phyloP scores from a whole-genome alignment of 2,888 invertebrate species.

The Cosmia trapezina region DNA sequence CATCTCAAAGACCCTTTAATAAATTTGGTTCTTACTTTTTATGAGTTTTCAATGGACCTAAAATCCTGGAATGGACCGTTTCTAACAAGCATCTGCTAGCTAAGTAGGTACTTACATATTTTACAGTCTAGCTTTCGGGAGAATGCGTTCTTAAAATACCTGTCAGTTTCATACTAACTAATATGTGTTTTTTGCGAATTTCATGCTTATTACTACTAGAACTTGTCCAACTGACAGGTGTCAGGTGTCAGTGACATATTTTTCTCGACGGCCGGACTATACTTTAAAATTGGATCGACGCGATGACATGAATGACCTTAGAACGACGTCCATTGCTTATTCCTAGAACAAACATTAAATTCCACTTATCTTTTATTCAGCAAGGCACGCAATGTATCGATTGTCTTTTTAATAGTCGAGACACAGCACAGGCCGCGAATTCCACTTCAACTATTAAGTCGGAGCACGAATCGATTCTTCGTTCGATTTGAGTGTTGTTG shows the following conservation, averaged over 20 bases:
- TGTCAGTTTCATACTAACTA: no score
- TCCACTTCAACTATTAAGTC: slow-evolving; percentile 29
- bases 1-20: neutral
- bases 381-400: slow-evolving; percentile 47
- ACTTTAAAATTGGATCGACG: slow-evolving; percentile 7
- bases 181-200: no score
- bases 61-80: neutral
- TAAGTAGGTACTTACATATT: neutral
- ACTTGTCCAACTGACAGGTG: no score
- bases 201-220: no score
- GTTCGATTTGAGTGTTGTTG: slow-evolving; percentile 39
- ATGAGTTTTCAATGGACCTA: neutral
- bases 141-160: no score
- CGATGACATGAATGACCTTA: slow-evolving; percentile 23
- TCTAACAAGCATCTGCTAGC: neutral
- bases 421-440: slow-evolving; percentile 34
- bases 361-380: slow-evolving; percentile 45
- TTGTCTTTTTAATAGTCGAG: slow-evolving; percentile 45
- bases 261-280: no score
- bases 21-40: neutral
- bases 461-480: slow-evolving; percentile 32
- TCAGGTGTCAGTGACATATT: no score
- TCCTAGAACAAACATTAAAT: slow-evolving; percentile 31
- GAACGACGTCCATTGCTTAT: slow-evolving; percentile 25
- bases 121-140: no score